Evolutionary conservation across 2,113 vertebrate genomes (phyloP).

Genomic region (Rutilus rutilus): DNA sequence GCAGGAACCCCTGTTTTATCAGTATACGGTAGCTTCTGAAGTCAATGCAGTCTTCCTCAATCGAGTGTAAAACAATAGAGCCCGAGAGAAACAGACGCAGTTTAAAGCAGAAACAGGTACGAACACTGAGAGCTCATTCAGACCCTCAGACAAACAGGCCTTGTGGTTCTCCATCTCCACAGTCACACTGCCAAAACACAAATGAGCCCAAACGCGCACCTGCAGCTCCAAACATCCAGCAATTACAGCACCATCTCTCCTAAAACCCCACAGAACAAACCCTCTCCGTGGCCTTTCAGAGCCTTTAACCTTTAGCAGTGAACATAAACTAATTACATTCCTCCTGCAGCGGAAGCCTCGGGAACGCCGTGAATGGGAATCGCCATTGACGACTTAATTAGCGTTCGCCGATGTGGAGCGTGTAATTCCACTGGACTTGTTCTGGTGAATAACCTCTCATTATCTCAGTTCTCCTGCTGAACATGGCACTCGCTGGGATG

Average conservation of each 20-base stretch:
- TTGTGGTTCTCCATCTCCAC: conserved; percentile 74
- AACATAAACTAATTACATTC: conserved; percentile 90
- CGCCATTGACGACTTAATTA: conserved; percentile 72
- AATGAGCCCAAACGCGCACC: conserved; percentile 84
- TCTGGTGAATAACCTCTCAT: conserved; percentile 62
- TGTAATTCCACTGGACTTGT: conserved; percentile 62
- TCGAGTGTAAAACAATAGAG: not conserved
- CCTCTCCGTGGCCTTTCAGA: conserved; percentile 71
- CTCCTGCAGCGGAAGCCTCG: conserved; percentile 64
- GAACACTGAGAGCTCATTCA: conserved; percentile 67
- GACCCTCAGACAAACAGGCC: conserved; percentile 74
- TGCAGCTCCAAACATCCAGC: conserved; percentile 82
- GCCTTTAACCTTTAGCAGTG: conserved; percentile 82
- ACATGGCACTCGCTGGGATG: conserved; percentile 60
- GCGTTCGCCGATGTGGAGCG: conserved; percentile 64
- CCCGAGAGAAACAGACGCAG: not conserved
- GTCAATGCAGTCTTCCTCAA: not conserved
- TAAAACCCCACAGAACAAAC: conserved; percentile 81
- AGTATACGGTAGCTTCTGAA: not conserved
- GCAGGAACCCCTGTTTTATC: not conserved
- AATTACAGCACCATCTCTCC: conserved; percentile 73
- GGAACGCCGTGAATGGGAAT: conserved; percentile 64
- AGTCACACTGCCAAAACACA: conserved; percentile 77
- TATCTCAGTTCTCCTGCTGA: conserved; percentile 65
- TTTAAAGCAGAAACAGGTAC: not conserved